phyloP scores from a whole-genome alignment of 2,888 invertebrate species.

The Phengaris alcon region DNA sequence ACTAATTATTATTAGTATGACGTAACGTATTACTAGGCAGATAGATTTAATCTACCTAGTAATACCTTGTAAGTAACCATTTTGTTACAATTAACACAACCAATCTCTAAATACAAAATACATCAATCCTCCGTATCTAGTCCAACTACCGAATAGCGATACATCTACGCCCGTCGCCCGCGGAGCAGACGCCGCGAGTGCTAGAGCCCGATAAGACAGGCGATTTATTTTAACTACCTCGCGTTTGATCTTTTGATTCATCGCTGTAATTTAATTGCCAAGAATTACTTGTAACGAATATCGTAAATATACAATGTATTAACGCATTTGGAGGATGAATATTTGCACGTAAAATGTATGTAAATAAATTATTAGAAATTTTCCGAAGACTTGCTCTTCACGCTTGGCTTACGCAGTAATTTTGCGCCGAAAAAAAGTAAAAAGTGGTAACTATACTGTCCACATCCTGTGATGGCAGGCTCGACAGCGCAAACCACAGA shows the following conservation, averaged over 20 bases:
- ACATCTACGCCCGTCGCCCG: background rate
- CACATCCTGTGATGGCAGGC: background rate
- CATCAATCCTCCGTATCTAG: background rate
- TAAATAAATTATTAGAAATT: background rate
- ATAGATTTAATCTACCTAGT: too few species aligned
- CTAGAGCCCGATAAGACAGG: constrained; percentile 15
- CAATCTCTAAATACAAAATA: background rate
- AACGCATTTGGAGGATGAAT: constrained; percentile 3
- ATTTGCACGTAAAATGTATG: background rate
- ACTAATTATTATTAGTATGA: too few species aligned
- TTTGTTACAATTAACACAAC: background rate
- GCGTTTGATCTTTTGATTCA: constrained; percentile 32
- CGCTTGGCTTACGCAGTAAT: background rate
- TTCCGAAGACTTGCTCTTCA: background rate
- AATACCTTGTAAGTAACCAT: too few species aligned
- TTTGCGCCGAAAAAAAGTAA: background rate
- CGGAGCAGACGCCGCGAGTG: constrained; percentile 21
- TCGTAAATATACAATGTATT: background rate
- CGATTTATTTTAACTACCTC: constrained; percentile 36
- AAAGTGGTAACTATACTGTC: background rate
- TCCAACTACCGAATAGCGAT: background rate
- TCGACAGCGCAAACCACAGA: background rate
- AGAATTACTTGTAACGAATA: background rate
- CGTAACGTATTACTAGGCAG: too few species aligned
- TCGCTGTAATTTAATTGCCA: constrained; percentile 21